Evolutionary conservation across 2,113 vertebrate species (phyloP).

Genomic region (Eurypyga helias): DNA sequence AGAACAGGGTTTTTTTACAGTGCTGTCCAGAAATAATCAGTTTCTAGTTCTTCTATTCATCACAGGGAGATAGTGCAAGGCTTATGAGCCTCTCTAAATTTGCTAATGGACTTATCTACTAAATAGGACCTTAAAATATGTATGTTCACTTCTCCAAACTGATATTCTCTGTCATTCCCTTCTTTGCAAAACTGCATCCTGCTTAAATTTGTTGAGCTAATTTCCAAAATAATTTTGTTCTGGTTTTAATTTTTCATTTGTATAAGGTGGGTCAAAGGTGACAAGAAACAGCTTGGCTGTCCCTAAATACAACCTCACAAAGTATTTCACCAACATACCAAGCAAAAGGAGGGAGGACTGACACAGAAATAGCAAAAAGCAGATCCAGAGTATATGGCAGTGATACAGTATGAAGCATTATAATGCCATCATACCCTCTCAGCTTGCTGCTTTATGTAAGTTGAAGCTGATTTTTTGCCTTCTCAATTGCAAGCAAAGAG

Average conservation of each 20-base stretch:
- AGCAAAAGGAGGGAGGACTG: not conserved
- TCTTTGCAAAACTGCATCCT: not conserved
- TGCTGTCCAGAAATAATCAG: not conserved
- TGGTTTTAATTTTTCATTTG: not conserved
- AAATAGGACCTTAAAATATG: not conserved
- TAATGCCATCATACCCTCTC: not conserved
- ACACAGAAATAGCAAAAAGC: conserved; percentile 11
- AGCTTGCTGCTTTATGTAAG: conserved; percentile 9
- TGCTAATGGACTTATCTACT: not conserved
- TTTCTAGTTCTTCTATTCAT: not conserved
- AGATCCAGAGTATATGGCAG: not conserved
- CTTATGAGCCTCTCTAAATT: not conserved
- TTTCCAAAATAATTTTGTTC: not conserved
- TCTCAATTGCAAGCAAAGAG: not conserved
- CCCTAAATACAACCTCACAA: not conserved
- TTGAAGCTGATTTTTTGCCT: not conserved
- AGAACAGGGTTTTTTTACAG: not conserved
- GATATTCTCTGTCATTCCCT: not conserved
- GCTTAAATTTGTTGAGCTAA: not conserved
- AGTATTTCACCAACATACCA: not conserved
- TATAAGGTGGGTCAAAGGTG: not conserved
- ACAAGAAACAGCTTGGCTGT: not conserved
- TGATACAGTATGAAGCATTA: not conserved
- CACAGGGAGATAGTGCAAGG: not conserved
- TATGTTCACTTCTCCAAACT: not conserved